These are phyloP conservation scores for Listronotus oregonensis DNA, from an alignment of 1,140 invertebrate species.

Conservation along the genomic window DNA sequence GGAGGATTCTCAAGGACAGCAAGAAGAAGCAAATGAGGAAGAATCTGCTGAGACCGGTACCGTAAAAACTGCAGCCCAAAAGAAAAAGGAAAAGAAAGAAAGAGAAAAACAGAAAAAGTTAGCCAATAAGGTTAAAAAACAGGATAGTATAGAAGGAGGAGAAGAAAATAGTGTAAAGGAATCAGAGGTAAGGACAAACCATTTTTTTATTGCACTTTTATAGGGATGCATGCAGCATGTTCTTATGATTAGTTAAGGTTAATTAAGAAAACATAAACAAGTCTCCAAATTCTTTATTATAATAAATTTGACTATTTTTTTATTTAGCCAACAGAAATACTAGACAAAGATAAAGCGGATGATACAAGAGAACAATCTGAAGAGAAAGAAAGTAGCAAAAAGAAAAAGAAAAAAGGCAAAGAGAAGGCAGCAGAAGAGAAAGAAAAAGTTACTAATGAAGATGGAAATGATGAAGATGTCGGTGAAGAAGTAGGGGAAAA, in stretches of 20 bases:
- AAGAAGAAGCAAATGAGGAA: slow-evolving; percentile 50
- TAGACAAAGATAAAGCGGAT: slow-evolving; percentile 46
- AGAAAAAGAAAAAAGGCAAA: slow-evolving; percentile 51
- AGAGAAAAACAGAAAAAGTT: slow-evolving; percentile 77
- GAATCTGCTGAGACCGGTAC: slow-evolving; percentile 62
- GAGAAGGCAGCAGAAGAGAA: slow-evolving; percentile 56
- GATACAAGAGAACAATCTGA: slow-evolving; percentile 41
- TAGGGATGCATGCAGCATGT: too few species aligned
- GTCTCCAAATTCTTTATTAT: not conserved
- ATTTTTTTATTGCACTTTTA: too few species aligned
- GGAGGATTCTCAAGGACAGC: slow-evolving; percentile 24
- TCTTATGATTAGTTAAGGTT: too few species aligned
- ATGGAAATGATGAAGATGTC: slow-evolving; percentile 37
- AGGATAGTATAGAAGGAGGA: slow-evolving; percentile 32
- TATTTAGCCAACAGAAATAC: not conserved
- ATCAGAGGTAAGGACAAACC: not conserved
- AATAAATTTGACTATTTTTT: not conserved
- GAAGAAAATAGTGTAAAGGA: not conserved
- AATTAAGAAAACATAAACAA: not conserved
- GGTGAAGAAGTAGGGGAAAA: slow-evolving; percentile 55
- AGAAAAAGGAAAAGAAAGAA: slow-evolving; percentile 87
- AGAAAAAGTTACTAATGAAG: slow-evolving; percentile 17
- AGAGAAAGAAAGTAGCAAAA: slow-evolving; percentile 53
- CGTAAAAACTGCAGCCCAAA: slow-evolving; percentile 82
- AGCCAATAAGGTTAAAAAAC: slow-evolving; percentile 60